These are phyloP conservation scores for Miichthys miiuy DNA, from an alignment of 2,797 vertebrate species.

Conservation along the genomic window DNA sequence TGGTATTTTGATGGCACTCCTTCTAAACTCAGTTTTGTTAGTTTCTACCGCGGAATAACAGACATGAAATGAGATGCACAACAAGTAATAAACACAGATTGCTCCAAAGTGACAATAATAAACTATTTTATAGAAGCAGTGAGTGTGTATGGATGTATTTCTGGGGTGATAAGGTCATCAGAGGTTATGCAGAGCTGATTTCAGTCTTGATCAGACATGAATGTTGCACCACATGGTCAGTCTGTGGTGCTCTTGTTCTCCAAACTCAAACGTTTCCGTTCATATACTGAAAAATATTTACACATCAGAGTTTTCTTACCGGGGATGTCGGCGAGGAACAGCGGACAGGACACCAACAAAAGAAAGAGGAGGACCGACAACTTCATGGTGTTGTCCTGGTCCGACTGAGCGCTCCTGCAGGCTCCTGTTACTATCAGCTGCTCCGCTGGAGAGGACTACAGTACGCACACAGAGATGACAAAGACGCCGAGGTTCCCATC, in stretches of 20 bases:
- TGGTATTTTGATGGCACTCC: background rate
- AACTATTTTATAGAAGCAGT: background rate
- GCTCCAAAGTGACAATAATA: background rate
- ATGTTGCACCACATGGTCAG: constrained; percentile 1
- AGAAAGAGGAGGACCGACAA: constrained; percentile 59
- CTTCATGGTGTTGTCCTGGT: constrained; percentile 72
- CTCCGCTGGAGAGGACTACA: constrained; percentile 1
- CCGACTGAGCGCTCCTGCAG: constrained; percentile 24
- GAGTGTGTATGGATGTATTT: background rate
- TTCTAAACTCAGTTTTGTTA: background rate
- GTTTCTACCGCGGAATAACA: background rate
- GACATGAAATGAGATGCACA: fast-evolving
- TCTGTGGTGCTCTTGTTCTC: background rate
- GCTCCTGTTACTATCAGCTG: constrained; percentile 8
- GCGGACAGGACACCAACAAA: constrained; percentile 52
- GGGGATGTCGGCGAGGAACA: constrained; percentile 41
- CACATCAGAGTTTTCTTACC: constrained; percentile 68
- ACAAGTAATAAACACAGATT: background rate
- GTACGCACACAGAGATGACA: background rate
- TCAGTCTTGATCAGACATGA: background rate
- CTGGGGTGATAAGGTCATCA: background rate
- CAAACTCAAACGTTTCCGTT: background rate
- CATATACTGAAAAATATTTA: background rate
- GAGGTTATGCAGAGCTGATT: constrained; percentile 15
- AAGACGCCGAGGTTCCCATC: constrained; percentile 35